phyloP scores from a whole-genome alignment of 2,113 vertebrate species.

The Drymodes brunneopygia region DNA sequence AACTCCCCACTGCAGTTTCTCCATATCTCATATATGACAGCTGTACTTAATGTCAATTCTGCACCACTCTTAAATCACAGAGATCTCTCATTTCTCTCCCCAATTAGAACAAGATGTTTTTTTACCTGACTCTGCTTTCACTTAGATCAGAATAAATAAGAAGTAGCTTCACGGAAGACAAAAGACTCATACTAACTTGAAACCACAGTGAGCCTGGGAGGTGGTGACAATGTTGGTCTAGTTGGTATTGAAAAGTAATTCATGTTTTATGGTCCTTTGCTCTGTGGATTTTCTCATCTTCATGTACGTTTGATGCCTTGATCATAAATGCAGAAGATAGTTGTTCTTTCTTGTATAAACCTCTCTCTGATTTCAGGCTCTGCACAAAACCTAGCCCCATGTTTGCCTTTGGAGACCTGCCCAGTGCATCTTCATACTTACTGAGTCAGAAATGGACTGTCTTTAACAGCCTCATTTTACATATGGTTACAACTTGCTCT shows the following conservation, averaged over 20 bases:
- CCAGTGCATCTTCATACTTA: slow-evolving; percentile 15
- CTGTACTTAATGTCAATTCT: slow-evolving; percentile 16
- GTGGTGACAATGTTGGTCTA: background rate
- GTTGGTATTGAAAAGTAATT: background rate
- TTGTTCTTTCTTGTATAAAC: slow-evolving; percentile 3
- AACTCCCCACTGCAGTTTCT: slow-evolving; percentile 33
- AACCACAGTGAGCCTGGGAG: background rate
- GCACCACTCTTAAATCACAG: background rate
- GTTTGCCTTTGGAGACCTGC: slow-evolving; percentile 40
- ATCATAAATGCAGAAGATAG: background rate
- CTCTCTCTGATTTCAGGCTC: background rate
- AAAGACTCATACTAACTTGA: background rate
- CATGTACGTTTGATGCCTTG: background rate
- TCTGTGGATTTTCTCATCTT: slow-evolving; percentile 20
- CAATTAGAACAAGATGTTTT: slow-evolving; percentile 13
- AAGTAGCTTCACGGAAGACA: slow-evolving; percentile 3
- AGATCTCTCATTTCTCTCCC: background rate
- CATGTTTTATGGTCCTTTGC: background rate
- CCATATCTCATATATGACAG: background rate
- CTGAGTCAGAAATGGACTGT: slow-evolving; percentile 48
- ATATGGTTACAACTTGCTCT: slow-evolving; percentile 20
- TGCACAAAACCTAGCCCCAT: background rate
- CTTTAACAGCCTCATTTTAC: slow-evolving; percentile 42
- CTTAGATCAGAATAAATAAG: slow-evolving; percentile 36
- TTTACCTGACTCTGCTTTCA: slow-evolving; percentile 12